Evolutionary conservation across 2,113 vertebrate genomes (phyloP).

Genomic region (Aythya baeri): DNA sequence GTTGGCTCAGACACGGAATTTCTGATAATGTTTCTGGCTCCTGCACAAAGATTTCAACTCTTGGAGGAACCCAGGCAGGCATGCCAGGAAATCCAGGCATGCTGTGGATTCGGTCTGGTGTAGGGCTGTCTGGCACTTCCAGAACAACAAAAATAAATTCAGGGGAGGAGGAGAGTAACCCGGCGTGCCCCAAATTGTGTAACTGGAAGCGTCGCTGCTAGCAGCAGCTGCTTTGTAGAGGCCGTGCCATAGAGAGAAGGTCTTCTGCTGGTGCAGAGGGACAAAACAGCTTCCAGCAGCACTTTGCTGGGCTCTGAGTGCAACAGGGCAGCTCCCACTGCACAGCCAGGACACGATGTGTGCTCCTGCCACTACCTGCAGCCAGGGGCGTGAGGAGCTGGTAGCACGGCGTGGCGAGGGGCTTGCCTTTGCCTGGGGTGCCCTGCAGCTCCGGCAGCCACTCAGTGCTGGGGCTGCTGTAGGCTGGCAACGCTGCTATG

Average conservation of each 20-base stretch:
- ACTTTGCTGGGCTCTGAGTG: not conserved
- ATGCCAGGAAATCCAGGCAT: not conserved
- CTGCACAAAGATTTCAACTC: not conserved
- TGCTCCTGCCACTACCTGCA: not conserved
- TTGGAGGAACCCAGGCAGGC: not conserved
- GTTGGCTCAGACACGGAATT: not conserved
- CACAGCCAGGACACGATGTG: rapidly evolving
- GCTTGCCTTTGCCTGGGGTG: not conserved
- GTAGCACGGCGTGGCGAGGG: not conserved
- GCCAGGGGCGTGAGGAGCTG: no score
- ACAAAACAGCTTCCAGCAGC: not conserved
- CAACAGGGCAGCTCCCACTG: not conserved
- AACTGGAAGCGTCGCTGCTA: not conserved
- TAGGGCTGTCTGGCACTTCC: not conserved
- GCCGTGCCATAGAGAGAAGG: rapidly evolving
- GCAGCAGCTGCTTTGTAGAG: not conserved
- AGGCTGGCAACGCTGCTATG: not conserved
- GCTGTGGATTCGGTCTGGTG: not conserved
- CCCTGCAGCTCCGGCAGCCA: not conserved
- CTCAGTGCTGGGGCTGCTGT: not conserved
- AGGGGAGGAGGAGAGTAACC: not conserved
- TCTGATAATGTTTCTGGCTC: not conserved
- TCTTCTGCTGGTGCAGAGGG: not conserved
- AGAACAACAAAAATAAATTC: conserved; percentile 5
- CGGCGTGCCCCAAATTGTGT: not conserved